Base-by-base conservation (phyloP, 2,797 vertebrate genomes). In the Hydrophis major region DNA sequence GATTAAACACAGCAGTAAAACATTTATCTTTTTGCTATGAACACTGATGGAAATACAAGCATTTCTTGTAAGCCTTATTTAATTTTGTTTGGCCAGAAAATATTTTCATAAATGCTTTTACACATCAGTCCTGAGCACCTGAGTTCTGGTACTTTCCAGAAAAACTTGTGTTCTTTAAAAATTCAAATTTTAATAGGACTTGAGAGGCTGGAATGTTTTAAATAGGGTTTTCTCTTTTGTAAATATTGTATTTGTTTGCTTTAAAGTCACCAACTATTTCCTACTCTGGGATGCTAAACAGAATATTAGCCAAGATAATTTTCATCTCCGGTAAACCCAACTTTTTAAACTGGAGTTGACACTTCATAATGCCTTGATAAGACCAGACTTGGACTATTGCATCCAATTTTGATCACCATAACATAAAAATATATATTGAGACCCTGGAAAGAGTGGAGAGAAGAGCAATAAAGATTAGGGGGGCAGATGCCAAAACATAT, bases 11-110 rank as follows among this genome's bases (percentile, higher is more conserved):
- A 47, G 3, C 14, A 94, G 90, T 83, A 92, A 94, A 90, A 89
- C 47, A 60, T 83, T 78, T 89, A 86, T 94, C 63, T 90, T 50
- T 94, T 91, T 89, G 89, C 92, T 93, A 94, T n/a, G 95, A 96
- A 95, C 28, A 93, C 10, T 86, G 88, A 59, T 69, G 88, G 91
- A 92, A 92, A 66, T 37, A 86, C 92, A 89, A 53, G 18, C 16
- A 74, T 74, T 69, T 95, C 74, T 60, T 28, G 16, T 53, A 88
- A 78, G 86, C 55, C 59, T 60, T 57, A 78, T 47, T 93, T 90
- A 50, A 86, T 90, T 93, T 87, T 87, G 69, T 83, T 55, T 90
- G 42, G 37, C 27, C 42, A 60, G 28, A 32, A 93, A 56, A 59
- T 89, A 55, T 89, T 92, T 92, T 53, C 88, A 56, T 83, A 53